Percentiles rank a stretch among this genome's conserved stretches.
Conservation (phyloP, 2,113 vertebrate species). For the Bucco capensis region DNA sequence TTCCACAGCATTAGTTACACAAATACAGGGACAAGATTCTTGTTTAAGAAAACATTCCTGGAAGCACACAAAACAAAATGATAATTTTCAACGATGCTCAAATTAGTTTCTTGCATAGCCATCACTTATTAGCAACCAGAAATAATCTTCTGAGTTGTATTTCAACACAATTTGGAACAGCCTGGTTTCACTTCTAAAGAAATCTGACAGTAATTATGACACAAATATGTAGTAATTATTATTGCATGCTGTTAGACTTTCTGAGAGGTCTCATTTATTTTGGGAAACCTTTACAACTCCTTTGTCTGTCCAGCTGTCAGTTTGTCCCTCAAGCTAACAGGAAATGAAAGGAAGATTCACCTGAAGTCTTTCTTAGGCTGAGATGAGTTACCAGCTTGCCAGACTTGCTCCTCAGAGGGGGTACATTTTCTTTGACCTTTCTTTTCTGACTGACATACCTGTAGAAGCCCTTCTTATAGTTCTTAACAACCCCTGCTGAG, state of each 20-base stretch:
- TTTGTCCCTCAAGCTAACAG: neutral
- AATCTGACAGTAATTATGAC: neutral
- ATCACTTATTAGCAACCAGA: neutral
- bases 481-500: neutral
- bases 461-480: neutral
- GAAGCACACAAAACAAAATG: neutral
- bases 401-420: too few relatives aligned
- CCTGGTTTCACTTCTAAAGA: constrained; percentile 2
- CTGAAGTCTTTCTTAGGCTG: constrained; percentile 23
- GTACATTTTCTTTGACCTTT: too few relatives aligned
- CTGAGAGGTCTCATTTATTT: neutral
- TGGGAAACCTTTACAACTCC: neutral
- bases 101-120: constrained; percentile 1
- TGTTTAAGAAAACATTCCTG: constrained; percentile 14
- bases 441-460: neutral
- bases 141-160: neutral
- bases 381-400: neutral
- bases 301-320: neutral
- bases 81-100: neutral
- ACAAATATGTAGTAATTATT: neutral
- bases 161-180: constrained; percentile 5
- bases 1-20: neutral
- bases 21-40: neutral
- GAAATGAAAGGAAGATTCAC: constrained; percentile 24
- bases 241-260: neutral